Percentiles rank a stretch among this genome's conserved stretches.
phyloP scores from a whole-genome alignment of 2,888 invertebrate species.

The Himalopsyche anomala region DNA sequence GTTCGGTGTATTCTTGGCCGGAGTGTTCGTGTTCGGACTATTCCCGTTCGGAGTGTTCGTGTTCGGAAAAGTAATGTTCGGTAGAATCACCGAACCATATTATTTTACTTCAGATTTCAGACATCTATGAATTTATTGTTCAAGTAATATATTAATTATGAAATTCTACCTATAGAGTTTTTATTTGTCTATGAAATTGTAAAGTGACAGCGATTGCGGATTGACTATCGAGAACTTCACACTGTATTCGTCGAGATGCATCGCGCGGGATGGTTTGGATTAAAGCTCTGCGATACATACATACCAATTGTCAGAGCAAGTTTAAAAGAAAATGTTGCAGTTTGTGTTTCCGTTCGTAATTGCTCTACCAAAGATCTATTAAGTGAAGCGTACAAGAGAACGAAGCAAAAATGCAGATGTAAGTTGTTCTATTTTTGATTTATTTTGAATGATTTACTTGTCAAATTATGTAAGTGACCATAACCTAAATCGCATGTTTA shows the following conservation, averaged over 20 bases:
- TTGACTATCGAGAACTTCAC: constrained; percentile 28
- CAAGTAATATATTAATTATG: not conserved
- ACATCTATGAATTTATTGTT: not conserved
- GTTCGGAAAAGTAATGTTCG: too few relatives aligned
- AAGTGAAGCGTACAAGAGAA: constrained; percentile 80
- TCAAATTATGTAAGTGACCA: constrained; percentile 56
- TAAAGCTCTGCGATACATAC: constrained; percentile 54
- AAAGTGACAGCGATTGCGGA: constrained; percentile 39
- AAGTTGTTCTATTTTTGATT: constrained; percentile 71
- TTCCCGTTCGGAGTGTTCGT: too few relatives aligned
- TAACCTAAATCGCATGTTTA: constrained; percentile 44
- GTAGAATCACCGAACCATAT: too few relatives aligned
- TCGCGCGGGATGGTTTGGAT: constrained; percentile 61
- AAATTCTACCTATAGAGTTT: not conserved
- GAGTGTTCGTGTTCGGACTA: too few relatives aligned
- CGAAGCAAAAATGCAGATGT: constrained; percentile 85
- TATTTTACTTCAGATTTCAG: too few relatives aligned
- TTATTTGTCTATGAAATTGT: too few relatives aligned
- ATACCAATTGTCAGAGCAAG: constrained; percentile 46
- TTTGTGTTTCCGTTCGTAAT: constrained; percentile 68
- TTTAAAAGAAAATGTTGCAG: constrained; percentile 60
- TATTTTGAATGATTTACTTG: constrained; percentile 46
- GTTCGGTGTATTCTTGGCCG: too few relatives aligned
- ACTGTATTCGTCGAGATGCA: constrained; percentile 52
- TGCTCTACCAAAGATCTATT: constrained; percentile 73